Evolutionary conservation across 2,113 vertebrate species (phyloP), one percentile per base, ranked within the genome.

Genomic region (Chaetura pelagica): DNA sequence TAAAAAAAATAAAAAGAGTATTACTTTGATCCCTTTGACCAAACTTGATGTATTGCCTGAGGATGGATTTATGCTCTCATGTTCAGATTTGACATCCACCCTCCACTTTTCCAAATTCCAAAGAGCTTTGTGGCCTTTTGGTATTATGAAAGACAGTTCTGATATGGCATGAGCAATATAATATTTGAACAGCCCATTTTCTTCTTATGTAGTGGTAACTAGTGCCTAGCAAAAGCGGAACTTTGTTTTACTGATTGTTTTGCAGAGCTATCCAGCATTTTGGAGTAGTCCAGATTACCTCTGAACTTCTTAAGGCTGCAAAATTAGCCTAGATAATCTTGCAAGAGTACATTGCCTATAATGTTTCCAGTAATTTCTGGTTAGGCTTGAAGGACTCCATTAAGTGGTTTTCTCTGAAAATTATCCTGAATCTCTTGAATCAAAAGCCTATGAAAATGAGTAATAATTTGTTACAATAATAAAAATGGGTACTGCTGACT

Each of bases 241-340:
- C 17, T 80, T 80, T 77, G 30, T 52, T 89, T 66, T 64, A 64
- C 42, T 89, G 64, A 51, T 74, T 63, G 44, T 67, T 89, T 86
- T 57, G 29, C 27, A 80, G 44, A 64, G 78, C 12, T 11, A 64
- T 71, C n/a, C 57, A 68, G 38, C 9, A 35, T 84, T 94, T 91
- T 19, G 6, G 27, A 75, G 72, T 78, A 92, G 69, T 67, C 12
- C 49, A 87, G 59, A 81, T 89, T 87, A 61, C 24, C 24, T 82
- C 48, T 82, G 62, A 95, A 92, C 48, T 78, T 90, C 32, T 78
- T 78, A 61, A 10, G 61, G 16, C 61, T 90, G 44, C 40, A 91
- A 84, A 94, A 94, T 84, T 81, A 84, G 8, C 16, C n/a, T 61
- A 75, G 64, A 81, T 91, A 89, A 71, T 84, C 57, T 84, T 82